Base-by-base conservation (phyloP, 2,888 invertebrate species). In the Acanthacorydalis orientalis region DNA sequence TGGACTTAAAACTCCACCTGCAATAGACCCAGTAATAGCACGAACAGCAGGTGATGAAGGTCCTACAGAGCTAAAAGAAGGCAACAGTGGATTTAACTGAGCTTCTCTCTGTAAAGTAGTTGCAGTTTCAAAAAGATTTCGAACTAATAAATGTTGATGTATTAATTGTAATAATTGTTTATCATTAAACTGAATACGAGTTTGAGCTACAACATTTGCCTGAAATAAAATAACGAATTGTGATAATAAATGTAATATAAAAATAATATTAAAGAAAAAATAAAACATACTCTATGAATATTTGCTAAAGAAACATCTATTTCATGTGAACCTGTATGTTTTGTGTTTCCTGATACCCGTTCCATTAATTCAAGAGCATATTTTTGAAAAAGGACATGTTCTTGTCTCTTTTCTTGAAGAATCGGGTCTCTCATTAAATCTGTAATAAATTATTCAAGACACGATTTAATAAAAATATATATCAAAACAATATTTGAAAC, bases 151-250 rank as follows among this genome's bases (percentile, higher is more conserved):
- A 68, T 96, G 93, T 48, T 88, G 83, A 58, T 89, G 81, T 43
- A 98, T 92, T 10, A 98, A 69, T 62, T 92, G 89, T 54, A 92
- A 77, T 34, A 98, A 69, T 64, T 98, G 95, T 41, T 84, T 80
- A 62, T 92, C 90, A 65, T 95, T 91, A 72, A 88, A 98, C 59
- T 84, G 84, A 50, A 98, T 96, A 52, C 86, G 81, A 0, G 97
- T 97, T 66, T 95, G 92, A 0, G 95, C 93, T 1, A 97, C 92
- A 41, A 97, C 89, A 65, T 91, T 91, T 1, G 93, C 87, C 81
- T 80, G 60, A 2, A 59, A 60, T 49, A 43, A 51, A 51, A 51
- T 50, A 51, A 35, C 53, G 31, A 15, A 50, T 31, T 32, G 35
- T 6, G 6, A 23, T 23, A 23, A 23, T 23, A 23, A 37, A 37